phyloP scores from a whole-genome alignment of 2,888 invertebrate species.

The Desoria tigrina region DNA sequence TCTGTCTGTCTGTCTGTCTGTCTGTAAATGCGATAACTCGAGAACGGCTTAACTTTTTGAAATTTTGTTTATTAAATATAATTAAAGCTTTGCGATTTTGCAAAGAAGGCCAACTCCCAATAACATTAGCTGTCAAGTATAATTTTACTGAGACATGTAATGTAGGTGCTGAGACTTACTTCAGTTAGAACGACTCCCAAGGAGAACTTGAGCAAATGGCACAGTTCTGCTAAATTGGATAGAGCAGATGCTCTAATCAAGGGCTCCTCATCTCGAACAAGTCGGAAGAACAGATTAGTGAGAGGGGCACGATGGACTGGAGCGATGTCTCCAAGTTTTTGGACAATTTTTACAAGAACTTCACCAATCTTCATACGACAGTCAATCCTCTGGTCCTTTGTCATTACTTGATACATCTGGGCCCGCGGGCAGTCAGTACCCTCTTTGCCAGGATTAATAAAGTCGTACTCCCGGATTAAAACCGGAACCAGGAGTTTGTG shows the following conservation, averaged over 20 bases:
- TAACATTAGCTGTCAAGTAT: conserved; percentile 5
- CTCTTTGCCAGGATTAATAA: conserved; percentile 51
- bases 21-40: too few species aligned
- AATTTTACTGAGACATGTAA: not conserved
- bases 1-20: too few species aligned
- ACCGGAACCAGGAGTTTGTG: conserved; percentile 70
- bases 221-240: conserved; percentile 80
- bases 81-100: too few species aligned
- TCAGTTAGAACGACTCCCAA: conserved; percentile 73
- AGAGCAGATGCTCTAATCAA: conserved; percentile 77
- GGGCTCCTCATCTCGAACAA: conserved; percentile 70
- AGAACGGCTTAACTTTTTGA: too few species aligned
- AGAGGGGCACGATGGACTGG: conserved; percentile 69
- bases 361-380: conserved; percentile 78
- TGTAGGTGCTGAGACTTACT: conserved; percentile 59
- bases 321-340: conserved; percentile 71
- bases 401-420: conserved; percentile 18
- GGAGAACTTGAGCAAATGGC: conserved; percentile 71
- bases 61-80: too few species aligned
- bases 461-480: conserved; percentile 68
- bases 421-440: conserved; percentile 48
- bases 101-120: too few species aligned
- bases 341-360: conserved; percentile 72
- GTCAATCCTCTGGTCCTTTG: conserved; percentile 51
- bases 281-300: conserved; percentile 71